Conservation (phyloP, 2,888 invertebrate genomes). For the Drosophila buzzatii region DNA sequence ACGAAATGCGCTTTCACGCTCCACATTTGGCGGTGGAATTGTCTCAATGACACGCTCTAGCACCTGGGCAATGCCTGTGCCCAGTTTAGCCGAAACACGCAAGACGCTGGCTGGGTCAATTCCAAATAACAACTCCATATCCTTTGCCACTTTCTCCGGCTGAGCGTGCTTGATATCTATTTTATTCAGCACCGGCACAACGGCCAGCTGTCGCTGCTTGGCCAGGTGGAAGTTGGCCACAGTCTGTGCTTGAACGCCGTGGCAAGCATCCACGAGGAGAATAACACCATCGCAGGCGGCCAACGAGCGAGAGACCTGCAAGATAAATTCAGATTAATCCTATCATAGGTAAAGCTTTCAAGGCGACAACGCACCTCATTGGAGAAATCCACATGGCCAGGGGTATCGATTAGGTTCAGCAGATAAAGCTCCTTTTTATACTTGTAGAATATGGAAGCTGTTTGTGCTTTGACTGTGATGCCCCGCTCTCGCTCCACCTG, state of each 20-base stretch:
- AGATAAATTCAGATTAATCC: neutral
- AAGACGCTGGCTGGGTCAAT: conserved; percentile 91
- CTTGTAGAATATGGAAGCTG: conserved; percentile 93
- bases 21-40: conserved; percentile 91
- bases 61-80: conserved; percentile 92
- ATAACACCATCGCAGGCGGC: conserved; percentile 98
- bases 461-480: conserved; percentile 99
- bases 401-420: conserved; percentile 98
- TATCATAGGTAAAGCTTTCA: neutral
- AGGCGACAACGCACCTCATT: conserved; percentile 90
- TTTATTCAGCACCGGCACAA: conserved; percentile 98
- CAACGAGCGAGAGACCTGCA: conserved; percentile 92
- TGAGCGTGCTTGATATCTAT: conserved; percentile 97
- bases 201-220: conserved; percentile 91
- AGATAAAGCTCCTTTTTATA: conserved; percentile 90
- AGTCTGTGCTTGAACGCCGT: conserved; percentile 98
- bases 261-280: conserved; percentile 97
- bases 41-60: conserved; percentile 91
- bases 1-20: conserved; percentile 88
- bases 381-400: conserved; percentile 98
- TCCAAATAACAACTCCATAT: conserved; percentile 93
- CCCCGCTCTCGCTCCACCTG: conserved; percentile 97
- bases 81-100: conserved; percentile 96
- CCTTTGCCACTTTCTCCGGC: conserved; percentile 92
- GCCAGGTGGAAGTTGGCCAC: conserved; percentile 98